Evolutionary conservation across 2,113 vertebrate genomes (phyloP).

Genomic region (Haemorhous mexicanus): DNA sequence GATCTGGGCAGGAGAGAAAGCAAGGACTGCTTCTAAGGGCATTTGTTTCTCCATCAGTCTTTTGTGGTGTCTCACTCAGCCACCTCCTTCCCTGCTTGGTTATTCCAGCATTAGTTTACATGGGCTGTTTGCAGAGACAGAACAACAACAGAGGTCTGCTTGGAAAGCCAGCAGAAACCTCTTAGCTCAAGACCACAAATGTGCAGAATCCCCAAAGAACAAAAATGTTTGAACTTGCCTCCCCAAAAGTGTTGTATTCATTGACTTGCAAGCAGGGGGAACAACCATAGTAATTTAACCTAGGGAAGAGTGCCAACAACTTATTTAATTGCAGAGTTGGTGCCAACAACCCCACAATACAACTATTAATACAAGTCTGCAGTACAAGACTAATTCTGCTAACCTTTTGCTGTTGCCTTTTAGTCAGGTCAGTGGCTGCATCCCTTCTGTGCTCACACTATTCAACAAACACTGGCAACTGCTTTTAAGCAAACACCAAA

Average conservation of each 20-base stretch:
- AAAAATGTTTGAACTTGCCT: not conserved
- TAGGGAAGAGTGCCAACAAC: conserved; percentile 60
- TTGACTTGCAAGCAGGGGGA: conserved; percentile 32
- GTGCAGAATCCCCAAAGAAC: conserved; percentile 12
- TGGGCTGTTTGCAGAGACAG: not conserved
- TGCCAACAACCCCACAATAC: conserved; percentile 69
- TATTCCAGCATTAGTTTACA: not conserved
- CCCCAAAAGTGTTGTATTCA: conserved; percentile 38
- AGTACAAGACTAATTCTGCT: conserved; percentile 72
- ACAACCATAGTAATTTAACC: conserved; percentile 59
- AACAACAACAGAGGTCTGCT: not conserved
- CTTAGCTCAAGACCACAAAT: conserved; percentile 30
- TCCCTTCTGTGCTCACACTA: conserved; percentile 46
- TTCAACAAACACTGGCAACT: conserved; percentile 60
- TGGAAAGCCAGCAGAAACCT: conserved; percentile 33
- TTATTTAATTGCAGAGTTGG: conserved; percentile 66
- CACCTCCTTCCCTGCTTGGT: not conserved
- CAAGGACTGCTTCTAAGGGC: not conserved
- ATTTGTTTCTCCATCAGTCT: conserved; percentile 1
- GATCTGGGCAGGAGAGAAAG: not conserved
- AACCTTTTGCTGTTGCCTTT: conserved; percentile 69
- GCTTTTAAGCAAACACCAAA: conserved; percentile 51
- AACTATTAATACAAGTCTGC: conserved; percentile 68
- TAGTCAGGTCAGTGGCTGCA: conserved; percentile 53
- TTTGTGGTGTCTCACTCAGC: not conserved